A percentile compares a stretch with the other conserved stretches of the same genome.
Conservation (phyloP, 1,140 invertebrate genomes). For the Mya arenaria region DNA sequence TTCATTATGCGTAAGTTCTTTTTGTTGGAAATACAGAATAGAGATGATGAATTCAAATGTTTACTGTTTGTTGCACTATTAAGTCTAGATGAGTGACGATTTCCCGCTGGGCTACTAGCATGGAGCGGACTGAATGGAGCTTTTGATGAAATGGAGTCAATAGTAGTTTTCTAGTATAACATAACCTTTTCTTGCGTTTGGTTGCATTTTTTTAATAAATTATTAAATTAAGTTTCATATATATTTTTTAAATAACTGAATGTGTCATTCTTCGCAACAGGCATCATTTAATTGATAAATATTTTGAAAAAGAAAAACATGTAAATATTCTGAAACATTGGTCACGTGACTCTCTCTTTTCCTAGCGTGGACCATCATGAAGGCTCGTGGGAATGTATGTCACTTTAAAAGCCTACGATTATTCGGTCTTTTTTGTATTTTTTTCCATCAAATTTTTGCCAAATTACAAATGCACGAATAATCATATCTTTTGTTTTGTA, state of each 20-base stretch:
- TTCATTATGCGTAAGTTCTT: constrained; percentile 44
- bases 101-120: constrained; percentile 29
- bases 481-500: too few relatives aligned
- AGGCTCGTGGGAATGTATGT: constrained; percentile 69
- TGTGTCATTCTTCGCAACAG: too few relatives aligned
- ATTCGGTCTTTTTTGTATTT: too few relatives aligned
- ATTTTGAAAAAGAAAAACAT: not conserved
- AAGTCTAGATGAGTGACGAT: not conserved
- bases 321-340: too few relatives aligned
- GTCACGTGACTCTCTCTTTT: constrained; percentile 65
- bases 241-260: too few relatives aligned
- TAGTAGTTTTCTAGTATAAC: too few relatives aligned
- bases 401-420: not conserved
- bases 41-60: not conserved
- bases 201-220: too few relatives aligned
- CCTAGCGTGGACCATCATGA: constrained; percentile 65
- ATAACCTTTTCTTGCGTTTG: too few relatives aligned
- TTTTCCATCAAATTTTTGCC: too few relatives aligned
- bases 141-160: constrained; percentile 15
- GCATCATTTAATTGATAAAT: not conserved
- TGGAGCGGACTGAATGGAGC: constrained; percentile 20
- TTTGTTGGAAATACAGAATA: constrained; percentile 16
- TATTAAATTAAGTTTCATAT: too few relatives aligned
- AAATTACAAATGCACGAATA: too few relatives aligned
- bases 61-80: not conserved